A percentile compares a stretch with the other conserved stretches of the same genome.
Conservation (phyloP, 1,140 invertebrate genomes). For the Andricus grossulariae region DNA sequence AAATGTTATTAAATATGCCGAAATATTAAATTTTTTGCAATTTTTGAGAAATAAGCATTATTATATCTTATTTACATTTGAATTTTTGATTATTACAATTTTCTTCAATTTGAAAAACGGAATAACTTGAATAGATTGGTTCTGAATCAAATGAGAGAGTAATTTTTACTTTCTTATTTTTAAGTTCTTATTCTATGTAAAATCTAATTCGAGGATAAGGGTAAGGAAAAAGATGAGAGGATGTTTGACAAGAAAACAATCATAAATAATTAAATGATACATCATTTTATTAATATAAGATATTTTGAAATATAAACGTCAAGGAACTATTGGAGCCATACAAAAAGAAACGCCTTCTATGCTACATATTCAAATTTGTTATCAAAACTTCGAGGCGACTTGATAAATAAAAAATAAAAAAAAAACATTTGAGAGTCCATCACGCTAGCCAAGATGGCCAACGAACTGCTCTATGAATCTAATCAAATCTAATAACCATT, state of each 20-base stretch:
- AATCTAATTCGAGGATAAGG: not conserved
- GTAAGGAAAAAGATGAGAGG: not conserved
- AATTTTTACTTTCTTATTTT: no score
- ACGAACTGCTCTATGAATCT: slow-evolving; percentile 34
- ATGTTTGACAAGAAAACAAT: slow-evolving; percentile 37
- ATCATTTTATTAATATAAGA: slow-evolving; percentile 70
- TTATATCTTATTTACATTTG: no score
- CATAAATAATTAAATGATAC: slow-evolving; percentile 63
- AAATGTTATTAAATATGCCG: no score
- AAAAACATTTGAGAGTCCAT: not conserved
- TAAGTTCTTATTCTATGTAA: no score
- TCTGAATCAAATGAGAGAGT: no score
- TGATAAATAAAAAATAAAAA: slow-evolving; percentile 31
- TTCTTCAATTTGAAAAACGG: no score
- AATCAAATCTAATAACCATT: slow-evolving; percentile 36
- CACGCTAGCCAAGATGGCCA: slow-evolving; percentile 37
- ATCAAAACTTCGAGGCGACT: slow-evolving; percentile 46
- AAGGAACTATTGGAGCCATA: slow-evolving; percentile 70
- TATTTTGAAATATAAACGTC: slow-evolving; percentile 71
- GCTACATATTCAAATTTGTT: slow-evolving; percentile 35
- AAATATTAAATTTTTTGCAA: no score
- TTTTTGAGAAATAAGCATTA: no score
- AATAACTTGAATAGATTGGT: no score
- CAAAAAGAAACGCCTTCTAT: slow-evolving; percentile 57
- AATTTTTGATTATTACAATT: no score